These are phyloP conservation scores for Gastrophysa polygoni DNA, from an alignment of 2,888 invertebrate species.

Conservation along the genomic window DNA sequence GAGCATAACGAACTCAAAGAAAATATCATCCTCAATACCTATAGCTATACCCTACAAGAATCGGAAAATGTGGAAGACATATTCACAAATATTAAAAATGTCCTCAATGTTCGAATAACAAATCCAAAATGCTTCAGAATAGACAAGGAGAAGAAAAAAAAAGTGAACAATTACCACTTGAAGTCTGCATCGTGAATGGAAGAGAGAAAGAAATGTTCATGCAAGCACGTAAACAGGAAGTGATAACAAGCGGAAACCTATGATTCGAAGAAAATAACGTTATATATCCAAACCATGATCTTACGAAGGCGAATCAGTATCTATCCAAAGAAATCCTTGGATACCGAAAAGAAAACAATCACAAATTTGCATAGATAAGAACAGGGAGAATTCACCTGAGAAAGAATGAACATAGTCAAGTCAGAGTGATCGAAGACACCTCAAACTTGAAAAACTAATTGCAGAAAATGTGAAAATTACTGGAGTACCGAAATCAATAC, in stretches of 20 bases:
- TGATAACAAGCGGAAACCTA: slow-evolving; percentile 5
- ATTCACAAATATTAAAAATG: too few species aligned
- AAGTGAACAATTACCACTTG: not conserved
- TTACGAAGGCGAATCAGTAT: not conserved
- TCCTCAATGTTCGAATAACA: too few species aligned
- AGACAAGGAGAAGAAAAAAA: slow-evolving; percentile 2
- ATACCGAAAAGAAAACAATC: not conserved
- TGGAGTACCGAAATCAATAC: not conserved
- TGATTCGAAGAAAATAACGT: slow-evolving; percentile 3
- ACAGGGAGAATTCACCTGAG: too few species aligned
- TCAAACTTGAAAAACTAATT: not conserved
- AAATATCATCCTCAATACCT: too few species aligned
- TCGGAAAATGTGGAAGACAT: too few species aligned
- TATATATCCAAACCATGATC: slow-evolving; percentile 5
- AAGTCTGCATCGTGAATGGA: slow-evolving; percentile 3
- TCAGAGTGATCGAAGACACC: slow-evolving; percentile 5
- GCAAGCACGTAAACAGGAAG: not conserved
- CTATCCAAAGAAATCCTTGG: too few species aligned
- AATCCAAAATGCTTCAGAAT: too few species aligned
- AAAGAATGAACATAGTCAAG: not conserved
- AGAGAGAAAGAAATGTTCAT: slow-evolving; percentile 5
- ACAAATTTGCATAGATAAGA: not conserved
- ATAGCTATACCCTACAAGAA: too few species aligned
- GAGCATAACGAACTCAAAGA: slow-evolving; percentile 1
- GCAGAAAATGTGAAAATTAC: not conserved